Base-by-base conservation (phyloP, 2,797 vertebrate genomes). In the Choloepus didactylus region DNA sequence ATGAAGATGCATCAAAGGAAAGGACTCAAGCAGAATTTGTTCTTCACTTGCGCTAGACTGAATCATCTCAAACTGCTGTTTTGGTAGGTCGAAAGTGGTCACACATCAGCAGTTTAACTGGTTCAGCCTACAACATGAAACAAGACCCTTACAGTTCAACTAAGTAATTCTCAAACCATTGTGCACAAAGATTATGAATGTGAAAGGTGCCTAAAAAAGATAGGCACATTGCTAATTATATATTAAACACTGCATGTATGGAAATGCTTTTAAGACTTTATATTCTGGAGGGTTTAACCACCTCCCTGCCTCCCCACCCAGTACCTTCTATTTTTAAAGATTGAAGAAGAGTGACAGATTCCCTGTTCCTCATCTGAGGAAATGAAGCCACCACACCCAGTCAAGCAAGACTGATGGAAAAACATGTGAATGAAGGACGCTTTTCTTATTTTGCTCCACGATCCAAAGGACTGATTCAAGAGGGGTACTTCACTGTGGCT, bases 331-430 rank as follows among this genome's bases (percentile, higher is more conserved):
- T 92, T 97, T 97, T 89, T 79, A 75, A 87, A 73, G 80, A 56
- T 19, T 93, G 56, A 93, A 54, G 31, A 92, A 93, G 46, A 89
- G 64, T 31, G 46, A 82, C 70, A 76, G 75, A 89, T 84, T 4
- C 21, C 72, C 77, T 91, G 62, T 31, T 90, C 89, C 31, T 73
- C 82, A 0, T 94, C 25, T 49, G 41, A 96, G 95, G 96, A 96
- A 97, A 73, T 91, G 72, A 96, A 93, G 92, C n/a, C 54, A 96
- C 94, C 97, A 97, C 97, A 97, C 96, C 96, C 97, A 96, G 51
- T 38, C 92, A 92, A 96, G 85, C 46, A 66, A 89, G 93, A 84
- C 46, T 83, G 76, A 88, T 97, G 97, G 83, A 81, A 94, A 98
- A 97, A 97, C 82, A 97, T 96, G 93, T 91, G 96, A 95, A 92